Evolutionary conservation across 92 coral and sea anemone species (phyloP).

Genomic region (Parazoanthus darwini): DNA sequence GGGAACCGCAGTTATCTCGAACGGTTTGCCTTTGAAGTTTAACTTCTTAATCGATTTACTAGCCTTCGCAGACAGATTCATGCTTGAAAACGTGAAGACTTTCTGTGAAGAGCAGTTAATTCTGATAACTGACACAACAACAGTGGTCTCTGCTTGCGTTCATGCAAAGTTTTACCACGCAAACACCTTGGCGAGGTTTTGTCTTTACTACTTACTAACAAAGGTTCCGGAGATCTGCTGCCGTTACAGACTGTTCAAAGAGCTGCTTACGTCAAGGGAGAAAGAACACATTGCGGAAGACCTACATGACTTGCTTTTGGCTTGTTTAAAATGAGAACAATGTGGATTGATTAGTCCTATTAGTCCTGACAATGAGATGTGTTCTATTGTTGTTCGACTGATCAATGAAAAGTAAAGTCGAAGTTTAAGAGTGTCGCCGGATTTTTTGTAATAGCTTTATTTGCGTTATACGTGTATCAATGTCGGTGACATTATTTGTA

Average conservation of each 20-base stretch:
- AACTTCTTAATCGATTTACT: constrained; percentile 73
- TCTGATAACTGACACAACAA: constrained; percentile 15
- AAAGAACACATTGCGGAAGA: constrained; percentile 49
- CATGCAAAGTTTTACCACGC: constrained; percentile 65
- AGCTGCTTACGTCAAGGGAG: constrained; percentile 61
- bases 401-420: not conserved
- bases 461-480: not conserved
- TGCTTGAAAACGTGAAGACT: constrained; percentile 59
- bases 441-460: not conserved
- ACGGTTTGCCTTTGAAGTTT: constrained; percentile 14
- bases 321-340: constrained; percentile 6
- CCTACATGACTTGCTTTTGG: constrained; percentile 43
- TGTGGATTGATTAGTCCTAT: not conserved
- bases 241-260: constrained; percentile 58
- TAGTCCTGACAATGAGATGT: too few relatives aligned
- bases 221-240: constrained; percentile 51
- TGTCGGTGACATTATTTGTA: not conserved
- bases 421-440: not conserved
- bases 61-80: constrained; percentile 76
- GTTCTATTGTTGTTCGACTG: not conserved
- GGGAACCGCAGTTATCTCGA: not conserved
- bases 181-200: constrained; percentile 40
- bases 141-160: constrained; percentile 49
- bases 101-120: constrained; percentile 57
- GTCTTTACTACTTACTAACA: constrained; percentile 60